These are phyloP conservation scores for Pyxicephalus adspersus DNA, from an alignment of 2,113 vertebrate species.

Conservation along the genomic window DNA sequence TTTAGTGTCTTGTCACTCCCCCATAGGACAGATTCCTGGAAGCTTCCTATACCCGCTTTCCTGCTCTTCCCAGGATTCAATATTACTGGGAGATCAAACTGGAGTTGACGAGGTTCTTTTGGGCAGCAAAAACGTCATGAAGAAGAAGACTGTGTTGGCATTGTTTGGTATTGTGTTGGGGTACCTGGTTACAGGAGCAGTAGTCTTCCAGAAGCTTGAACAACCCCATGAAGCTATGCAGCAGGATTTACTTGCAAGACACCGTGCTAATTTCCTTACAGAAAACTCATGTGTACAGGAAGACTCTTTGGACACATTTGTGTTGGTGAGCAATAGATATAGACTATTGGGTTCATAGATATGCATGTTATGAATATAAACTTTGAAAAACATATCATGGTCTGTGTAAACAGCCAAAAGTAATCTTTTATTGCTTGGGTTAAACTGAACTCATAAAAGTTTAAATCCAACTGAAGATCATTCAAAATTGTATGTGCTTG, in stretches of 20 bases:
- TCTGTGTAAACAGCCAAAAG: too few species aligned
- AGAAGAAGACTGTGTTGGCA: conserved; percentile 79
- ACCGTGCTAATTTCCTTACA: conserved; percentile 71
- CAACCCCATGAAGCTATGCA: conserved; percentile 71
- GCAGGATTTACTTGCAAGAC: conserved; percentile 64
- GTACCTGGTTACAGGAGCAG: conserved; percentile 84
- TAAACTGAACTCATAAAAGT: too few species aligned
- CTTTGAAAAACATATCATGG: too few species aligned
- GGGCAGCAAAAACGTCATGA: conserved; percentile 71
- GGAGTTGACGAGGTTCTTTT: neutral
- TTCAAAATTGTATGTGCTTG: too few species aligned
- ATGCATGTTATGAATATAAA: too few species aligned
- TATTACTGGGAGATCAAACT: conserved; percentile 63
- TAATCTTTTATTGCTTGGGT: too few species aligned
- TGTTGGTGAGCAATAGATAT: conserved; percentile 71
- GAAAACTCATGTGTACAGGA: conserved; percentile 75
- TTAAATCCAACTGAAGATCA: too few species aligned
- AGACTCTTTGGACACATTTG: conserved; percentile 69
- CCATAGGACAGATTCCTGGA: neutral
- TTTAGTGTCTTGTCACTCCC: conserved; percentile 43
- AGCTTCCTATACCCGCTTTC: conserved; percentile 48
- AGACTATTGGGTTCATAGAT: too few species aligned
- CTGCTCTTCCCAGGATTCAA: conserved; percentile 72
- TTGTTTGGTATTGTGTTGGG: conserved; percentile 80
- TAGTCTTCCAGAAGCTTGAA: conserved; percentile 84